Conservation (phyloP, 2,113 vertebrate genomes). For the Bolborhynchus lineola region DNA sequence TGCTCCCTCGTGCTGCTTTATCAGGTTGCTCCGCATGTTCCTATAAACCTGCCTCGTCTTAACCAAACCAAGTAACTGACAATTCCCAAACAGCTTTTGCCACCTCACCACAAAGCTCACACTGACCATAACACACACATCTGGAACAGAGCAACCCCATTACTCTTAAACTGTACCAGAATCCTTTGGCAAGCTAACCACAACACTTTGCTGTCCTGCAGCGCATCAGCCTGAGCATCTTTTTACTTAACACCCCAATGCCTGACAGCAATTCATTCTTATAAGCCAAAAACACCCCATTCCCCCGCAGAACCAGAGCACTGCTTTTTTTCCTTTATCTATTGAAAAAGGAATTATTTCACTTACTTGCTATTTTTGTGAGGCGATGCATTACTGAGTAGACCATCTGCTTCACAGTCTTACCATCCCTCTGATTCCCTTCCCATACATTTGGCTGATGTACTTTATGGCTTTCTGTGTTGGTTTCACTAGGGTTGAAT, state of each 20-base stretch:
- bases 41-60: background rate
- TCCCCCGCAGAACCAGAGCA: background rate
- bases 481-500: background rate
- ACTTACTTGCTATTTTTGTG: background rate
- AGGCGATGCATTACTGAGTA: background rate
- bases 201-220: background rate
- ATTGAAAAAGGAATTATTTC: background rate
- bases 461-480: background rate
- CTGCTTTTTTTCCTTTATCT: background rate
- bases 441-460: background rate
- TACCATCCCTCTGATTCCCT: background rate
- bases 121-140: rapidly evolving
- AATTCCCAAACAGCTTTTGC: background rate
- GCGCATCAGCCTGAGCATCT: background rate
- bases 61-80: background rate
- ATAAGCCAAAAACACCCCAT: background rate
- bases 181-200: background rate
- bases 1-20: background rate
- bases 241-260: background rate
- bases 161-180: background rate
- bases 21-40: background rate
- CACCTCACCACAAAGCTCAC: background rate
- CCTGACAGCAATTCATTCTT: background rate
- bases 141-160: background rate
- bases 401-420: background rate